Evolutionary conservation across 2,888 invertebrate species (phyloP).

Genomic region (Hypolimnas misippus): DNA sequence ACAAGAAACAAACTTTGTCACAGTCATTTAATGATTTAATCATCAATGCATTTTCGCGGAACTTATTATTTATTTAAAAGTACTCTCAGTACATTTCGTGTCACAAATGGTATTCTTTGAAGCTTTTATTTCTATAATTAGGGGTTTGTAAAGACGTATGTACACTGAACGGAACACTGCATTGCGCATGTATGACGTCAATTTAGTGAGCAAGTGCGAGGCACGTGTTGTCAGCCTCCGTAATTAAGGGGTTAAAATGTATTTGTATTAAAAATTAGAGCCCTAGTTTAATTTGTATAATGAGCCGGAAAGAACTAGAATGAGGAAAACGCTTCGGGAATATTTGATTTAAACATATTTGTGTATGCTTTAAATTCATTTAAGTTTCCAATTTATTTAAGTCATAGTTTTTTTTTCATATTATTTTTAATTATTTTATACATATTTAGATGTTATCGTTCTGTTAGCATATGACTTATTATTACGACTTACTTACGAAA

Average conservation of each 20-base stretch:
- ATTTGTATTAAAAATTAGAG: background rate
- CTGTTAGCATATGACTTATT: too few species aligned
- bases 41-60: background rate
- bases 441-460: too few species aligned
- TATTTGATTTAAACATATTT: too few species aligned
- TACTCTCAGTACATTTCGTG: background rate
- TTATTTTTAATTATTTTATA: too few species aligned
- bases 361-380: too few species aligned
- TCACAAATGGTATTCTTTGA: background rate
- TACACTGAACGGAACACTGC: slow-evolving; percentile 31
- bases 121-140: background rate
- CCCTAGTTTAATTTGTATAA: background rate
- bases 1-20: too few species aligned
- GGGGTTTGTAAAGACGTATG: background rate
- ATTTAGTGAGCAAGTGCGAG: slow-evolving; percentile 41
- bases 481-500: too few species aligned
- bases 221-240: slow-evolving; percentile 38
- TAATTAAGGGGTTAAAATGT: slow-evolving; percentile 5
- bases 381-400: too few species aligned
- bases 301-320: background rate
- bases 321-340: background rate
- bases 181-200: slow-evolving; percentile 46
- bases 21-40: background rate
- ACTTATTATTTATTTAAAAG: background rate
- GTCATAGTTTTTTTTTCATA: too few species aligned